Evolutionary conservation across 2,797 vertebrate species (phyloP).

Genomic region (Australoheros facetus): DNA sequence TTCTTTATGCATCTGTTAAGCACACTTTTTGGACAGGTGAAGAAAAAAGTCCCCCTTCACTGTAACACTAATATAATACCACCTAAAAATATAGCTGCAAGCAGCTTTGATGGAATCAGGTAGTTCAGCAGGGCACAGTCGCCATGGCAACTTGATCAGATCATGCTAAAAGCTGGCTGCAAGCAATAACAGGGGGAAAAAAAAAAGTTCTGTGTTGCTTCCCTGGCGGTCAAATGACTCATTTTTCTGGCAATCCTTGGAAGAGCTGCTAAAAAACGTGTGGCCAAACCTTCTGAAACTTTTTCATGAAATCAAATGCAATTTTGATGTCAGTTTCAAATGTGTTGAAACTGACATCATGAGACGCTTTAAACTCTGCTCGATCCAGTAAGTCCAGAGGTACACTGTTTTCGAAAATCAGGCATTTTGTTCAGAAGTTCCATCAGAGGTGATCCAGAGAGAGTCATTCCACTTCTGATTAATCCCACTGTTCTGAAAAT

Average conservation of each 20-base stretch:
- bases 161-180: background rate
- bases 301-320: background rate
- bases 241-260: background rate
- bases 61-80: background rate
- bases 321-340: no score
- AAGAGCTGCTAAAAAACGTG: background rate
- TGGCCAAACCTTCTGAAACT: background rate
- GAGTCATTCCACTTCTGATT: slow-evolving; percentile 1
- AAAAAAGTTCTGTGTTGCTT: background rate
- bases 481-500: background rate
- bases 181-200: background rate
- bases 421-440: background rate
- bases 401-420: background rate
- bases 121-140: slow-evolving; percentile 3
- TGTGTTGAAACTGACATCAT: background rate
- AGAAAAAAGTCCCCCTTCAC: background rate
- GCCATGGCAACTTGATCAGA: slow-evolving; percentile 2
- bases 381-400: background rate
- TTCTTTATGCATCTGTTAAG: background rate
- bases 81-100: slow-evolving; percentile 4
- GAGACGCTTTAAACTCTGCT: background rate
- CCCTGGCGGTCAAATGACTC: background rate
- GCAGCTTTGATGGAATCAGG: background rate
- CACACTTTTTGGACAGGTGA: background rate
- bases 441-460: slow-evolving; percentile 2